Evolutionary conservation across 2,797 vertebrate species (phyloP), one percentile per base, ranked within the genome.

Genomic region (Toxotes lorentzi): DNA sequence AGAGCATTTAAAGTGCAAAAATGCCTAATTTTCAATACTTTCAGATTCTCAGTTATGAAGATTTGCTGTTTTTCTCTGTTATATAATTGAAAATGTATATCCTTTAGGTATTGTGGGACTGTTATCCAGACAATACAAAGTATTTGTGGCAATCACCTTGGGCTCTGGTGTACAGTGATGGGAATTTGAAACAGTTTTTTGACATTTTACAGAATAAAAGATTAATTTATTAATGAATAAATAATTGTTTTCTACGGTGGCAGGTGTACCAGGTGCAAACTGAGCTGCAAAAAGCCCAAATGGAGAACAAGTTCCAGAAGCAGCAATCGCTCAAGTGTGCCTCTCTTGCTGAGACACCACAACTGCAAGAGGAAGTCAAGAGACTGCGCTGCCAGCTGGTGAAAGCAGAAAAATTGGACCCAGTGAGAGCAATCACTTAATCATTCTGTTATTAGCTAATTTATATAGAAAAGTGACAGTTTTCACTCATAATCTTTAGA

Each of bases 211-310:
- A 23, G 6, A 51, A 0, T 38, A n/a, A 34, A 62, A 9, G 2
- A 62, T 59, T 1, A 6, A 48, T 34, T 14, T 64, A n/a, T 68
- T 21, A 2, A 30, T 43, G 2, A 32, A 23, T 17, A 21, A 41
- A 23, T n/a, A 5, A 6, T 32, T 65, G 34, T 69, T 7, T 34
- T 71, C 8, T 83, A 65, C 60, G 32, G 5, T 21, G 13, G 9
- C 92, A 98, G 97, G 87, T 97, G 40, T 97, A 97, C 23, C 93
- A 97, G 85, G 78, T 93, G 41, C 95, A 95, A 89, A 95, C 94
- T 43, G 95, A 97, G 79, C 86, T 97, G 41, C 95, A 95, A 57
- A 95, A 94, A 7, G 87, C 90, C 40, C 90, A 91, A 70, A 86
- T 82, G 1, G 93, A 96, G 45, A 95, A 91, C 0, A 91, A 94